Evolutionary conservation across 2,113 vertebrate genomes (phyloP).

Genomic region (Petromus typicus): DNA sequence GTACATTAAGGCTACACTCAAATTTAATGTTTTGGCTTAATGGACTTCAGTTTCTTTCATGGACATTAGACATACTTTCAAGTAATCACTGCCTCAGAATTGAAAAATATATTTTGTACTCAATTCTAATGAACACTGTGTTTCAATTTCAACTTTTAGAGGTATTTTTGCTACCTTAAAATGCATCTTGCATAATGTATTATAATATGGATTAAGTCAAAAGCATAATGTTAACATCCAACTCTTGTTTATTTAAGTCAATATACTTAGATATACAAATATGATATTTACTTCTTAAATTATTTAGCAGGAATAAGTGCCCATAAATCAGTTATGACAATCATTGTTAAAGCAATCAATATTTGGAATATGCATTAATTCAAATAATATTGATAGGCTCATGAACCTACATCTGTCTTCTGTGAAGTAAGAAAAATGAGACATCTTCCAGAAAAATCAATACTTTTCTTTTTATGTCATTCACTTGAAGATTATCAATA

Average conservation of each 20-base stretch:
- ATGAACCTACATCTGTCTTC: conserved; percentile 88
- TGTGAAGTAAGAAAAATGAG: conserved; percentile 91
- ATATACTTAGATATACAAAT: conserved; percentile 86
- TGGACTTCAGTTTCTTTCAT: background rate
- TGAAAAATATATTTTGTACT: background rate
- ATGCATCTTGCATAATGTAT: conserved; percentile 75
- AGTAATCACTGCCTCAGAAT: background rate
- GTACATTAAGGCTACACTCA: background rate
- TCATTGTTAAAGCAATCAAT: conserved; percentile 91
- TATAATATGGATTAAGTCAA: conserved; percentile 82
- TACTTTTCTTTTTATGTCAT: conserved; percentile 89
- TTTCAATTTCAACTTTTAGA: conserved; percentile 55
- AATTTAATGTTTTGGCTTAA: conserved; percentile 31
- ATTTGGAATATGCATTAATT: conserved; percentile 92
- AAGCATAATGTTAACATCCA: conserved; percentile 83
- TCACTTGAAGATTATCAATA: conserved; percentile 89
- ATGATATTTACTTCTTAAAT: conserved; percentile 90
- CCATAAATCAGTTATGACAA: conserved; percentile 93
- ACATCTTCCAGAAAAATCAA: conserved; percentile 89
- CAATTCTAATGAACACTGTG: conserved; percentile 19
- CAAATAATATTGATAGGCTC: conserved; percentile 90
- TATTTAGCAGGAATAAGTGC: conserved; percentile 90
- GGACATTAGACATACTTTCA: background rate
- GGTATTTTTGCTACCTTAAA: conserved; percentile 67
- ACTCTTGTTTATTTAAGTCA: conserved; percentile 86